Evolutionary conservation across 2,888 invertebrate genomes (phyloP).

Genomic region (Drymonia ruficornis): DNA sequence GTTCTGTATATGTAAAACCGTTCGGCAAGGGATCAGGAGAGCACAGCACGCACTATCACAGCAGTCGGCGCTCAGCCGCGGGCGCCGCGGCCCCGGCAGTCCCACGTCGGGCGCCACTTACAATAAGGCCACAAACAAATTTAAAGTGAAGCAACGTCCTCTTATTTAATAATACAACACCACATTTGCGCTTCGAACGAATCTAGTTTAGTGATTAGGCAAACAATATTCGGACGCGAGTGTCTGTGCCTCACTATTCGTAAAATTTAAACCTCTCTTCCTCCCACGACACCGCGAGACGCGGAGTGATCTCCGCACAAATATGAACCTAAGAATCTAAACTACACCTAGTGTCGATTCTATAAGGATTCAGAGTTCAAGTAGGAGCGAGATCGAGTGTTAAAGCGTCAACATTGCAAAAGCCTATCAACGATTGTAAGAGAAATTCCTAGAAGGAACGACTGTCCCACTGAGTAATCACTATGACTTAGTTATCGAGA

Average conservation of each 20-base stretch:
- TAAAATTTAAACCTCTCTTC: slow-evolving; percentile 22
- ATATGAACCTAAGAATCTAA: slow-evolving; percentile 29
- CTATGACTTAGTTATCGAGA: slow-evolving; percentile 79
- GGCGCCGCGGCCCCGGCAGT: slow-evolving; percentile 47
- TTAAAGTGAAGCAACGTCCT: slow-evolving; percentile 70
- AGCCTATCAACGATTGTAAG: slow-evolving; percentile 58
- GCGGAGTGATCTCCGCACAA: slow-evolving; percentile 1
- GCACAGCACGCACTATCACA: slow-evolving; percentile 83
- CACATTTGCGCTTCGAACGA: slow-evolving; percentile 63
- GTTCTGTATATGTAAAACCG: slow-evolving; percentile 54
- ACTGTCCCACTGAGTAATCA: slow-evolving; percentile 60
- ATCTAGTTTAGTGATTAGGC: slow-evolving; percentile 48
- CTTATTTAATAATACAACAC: slow-evolving; percentile 60
- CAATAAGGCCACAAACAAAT: slow-evolving; percentile 83
- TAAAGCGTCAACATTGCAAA: slow-evolving; percentile 67
- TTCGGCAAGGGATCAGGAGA: slow-evolving; percentile 60
- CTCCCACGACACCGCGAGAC: slow-evolving; percentile 13
- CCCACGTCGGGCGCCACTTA: slow-evolving; percentile 70
- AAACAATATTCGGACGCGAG: slow-evolving; percentile 67
- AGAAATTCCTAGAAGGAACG: slow-evolving; percentile 60
- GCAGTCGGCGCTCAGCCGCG: slow-evolving; percentile 67
- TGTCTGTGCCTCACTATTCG: slow-evolving; percentile 54
- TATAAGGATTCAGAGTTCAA: slow-evolving; percentile 60
- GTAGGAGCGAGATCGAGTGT: slow-evolving; percentile 72
- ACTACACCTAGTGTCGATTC: slow-evolving; percentile 61